These are phyloP conservation scores for Trinorchestia longiramus DNA, from an alignment of 1,140 invertebrate species.

Conservation along the genomic window DNA sequence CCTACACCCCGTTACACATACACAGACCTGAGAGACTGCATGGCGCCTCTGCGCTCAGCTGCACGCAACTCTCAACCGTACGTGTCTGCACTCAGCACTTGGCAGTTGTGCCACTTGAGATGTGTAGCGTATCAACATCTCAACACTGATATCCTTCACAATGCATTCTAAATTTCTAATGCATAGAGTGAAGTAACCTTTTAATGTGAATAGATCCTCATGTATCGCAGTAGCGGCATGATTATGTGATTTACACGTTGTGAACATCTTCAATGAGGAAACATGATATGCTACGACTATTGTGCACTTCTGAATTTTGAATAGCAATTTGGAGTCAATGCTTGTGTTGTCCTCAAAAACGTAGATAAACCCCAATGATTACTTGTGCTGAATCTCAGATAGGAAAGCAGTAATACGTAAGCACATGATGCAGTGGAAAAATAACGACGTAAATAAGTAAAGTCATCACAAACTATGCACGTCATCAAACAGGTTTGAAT, in stretches of 20 bases:
- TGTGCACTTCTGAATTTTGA: not conserved
- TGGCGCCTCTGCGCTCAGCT: not conserved
- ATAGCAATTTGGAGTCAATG: not conserved
- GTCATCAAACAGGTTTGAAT: not conserved
- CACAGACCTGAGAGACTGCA: conserved; percentile 35
- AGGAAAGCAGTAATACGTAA: no score
- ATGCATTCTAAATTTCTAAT: not conserved
- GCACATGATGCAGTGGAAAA: not conserved
- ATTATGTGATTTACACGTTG: not conserved
- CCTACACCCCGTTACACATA: not conserved
- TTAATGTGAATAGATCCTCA: not conserved
- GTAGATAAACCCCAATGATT: not conserved
- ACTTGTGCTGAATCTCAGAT: not conserved
- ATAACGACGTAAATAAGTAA: not conserved
- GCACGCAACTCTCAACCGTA: conserved; percentile 4
- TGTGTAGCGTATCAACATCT: not conserved
- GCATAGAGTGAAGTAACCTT: not conserved
- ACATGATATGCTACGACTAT: not conserved
- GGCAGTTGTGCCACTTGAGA: not conserved
- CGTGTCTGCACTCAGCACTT: not conserved
- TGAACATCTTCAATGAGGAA: not conserved
- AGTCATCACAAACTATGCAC: not conserved
- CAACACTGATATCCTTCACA: not conserved
- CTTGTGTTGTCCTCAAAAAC: not conserved
- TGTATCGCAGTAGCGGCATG: not conserved